Base-by-base conservation (phyloP, 37 sponge, comb jelly and placozoan genomes). In the Corticium candelabrum region DNA sequence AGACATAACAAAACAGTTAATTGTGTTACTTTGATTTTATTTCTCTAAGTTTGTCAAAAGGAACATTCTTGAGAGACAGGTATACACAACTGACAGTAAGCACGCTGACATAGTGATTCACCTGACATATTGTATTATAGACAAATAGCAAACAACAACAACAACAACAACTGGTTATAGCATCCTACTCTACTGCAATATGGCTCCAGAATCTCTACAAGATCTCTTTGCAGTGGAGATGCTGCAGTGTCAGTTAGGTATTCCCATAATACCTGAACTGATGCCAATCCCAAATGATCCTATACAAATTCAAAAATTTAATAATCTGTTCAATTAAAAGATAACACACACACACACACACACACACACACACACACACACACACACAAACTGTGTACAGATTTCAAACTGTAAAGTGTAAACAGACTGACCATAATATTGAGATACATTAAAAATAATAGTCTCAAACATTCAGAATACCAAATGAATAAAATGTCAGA, bases 201-300 rank as follows among this genome's bases (percentile, higher is more conserved):
- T 3, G 97, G 97, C 1, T 87, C 86, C 34, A 75, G 82, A 50
- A 84, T 73, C 75, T 96, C 84, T 0, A 96, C 89, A 78, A 96
- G 71, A 0, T 81, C 84, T 29, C 78, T 50, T 75, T 90, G 95
- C 36, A 96, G 82, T 35, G 98, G 98, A 40, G 98, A 89, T n/a
- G 88, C 98, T 7, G 98, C 79, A 33, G 91, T 90, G 62, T 86
- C 85, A 33, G 85, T 80, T 38, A 96, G 78, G 76, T 96, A 96
- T 68, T 89, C 83, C 39, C 89, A 3, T 1, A 95, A 35, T 0
- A 80, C 34, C 4, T 67, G 80, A 56, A 85, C 81, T 27, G 94
- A 88, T 15, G 86, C 37, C 11, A 86, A 62, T 27, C 21, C 37
- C 56, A 79, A 74, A 1, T 78, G 77, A 35, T 91, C 84, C 75